phyloP scores from a whole-genome alignment of 2,888 invertebrate genomes.

The Pseudoips prasinana region DNA sequence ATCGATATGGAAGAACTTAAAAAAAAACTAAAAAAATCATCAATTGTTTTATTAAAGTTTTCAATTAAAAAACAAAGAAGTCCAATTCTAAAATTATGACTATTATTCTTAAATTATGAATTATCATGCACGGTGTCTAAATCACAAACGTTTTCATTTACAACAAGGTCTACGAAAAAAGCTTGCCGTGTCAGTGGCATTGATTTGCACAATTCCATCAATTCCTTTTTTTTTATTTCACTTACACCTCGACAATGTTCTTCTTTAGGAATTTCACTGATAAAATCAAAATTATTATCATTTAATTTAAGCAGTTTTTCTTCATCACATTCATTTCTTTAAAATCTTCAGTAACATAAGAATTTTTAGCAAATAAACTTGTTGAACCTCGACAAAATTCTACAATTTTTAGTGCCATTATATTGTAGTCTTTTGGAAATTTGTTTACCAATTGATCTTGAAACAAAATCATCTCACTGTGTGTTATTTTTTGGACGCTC shows the following conservation, averaged over 20 bases:
- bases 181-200: conserved; percentile 1
- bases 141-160: conserved; percentile 4
- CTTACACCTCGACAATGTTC: background rate
- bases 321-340: conserved; percentile 2
- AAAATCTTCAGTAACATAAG: conserved; percentile 2
- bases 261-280: background rate
- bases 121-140: background rate
- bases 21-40: no score
- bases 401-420: conserved; percentile 8
- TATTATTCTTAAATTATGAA: no score
- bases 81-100: no score
- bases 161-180: conserved; percentile 7
- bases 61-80: no score
- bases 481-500: conserved; percentile 4
- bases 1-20: no score
- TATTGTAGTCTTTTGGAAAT: conserved; percentile 7
- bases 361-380: conserved; percentile 2
- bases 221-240: conserved; percentile 4
- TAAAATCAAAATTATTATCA: background rate
- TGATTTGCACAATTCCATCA: conserved; percentile 3
- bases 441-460: conserved; percentile 6
- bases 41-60: no score
- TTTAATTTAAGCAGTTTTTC: conserved; percentile 1
- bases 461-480: conserved; percentile 8
- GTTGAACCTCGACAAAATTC: conserved; percentile 8